Base-by-base conservation (phyloP, 2,888 invertebrate species). In the Drosophila tripunctata region DNA sequence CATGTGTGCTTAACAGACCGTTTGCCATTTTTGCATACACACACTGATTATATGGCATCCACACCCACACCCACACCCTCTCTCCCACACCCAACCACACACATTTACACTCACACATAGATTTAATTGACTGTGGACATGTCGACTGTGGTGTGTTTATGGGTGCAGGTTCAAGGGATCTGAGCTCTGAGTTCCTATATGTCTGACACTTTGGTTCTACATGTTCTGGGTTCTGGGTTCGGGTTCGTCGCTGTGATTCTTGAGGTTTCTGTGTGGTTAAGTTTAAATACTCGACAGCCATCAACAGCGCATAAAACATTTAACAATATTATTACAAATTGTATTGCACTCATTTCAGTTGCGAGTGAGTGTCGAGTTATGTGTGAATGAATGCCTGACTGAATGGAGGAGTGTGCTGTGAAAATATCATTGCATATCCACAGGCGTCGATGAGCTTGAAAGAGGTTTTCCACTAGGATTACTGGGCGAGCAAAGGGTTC, bases 1-100 rank as follows among this genome's bases (percentile, higher is more conserved):
- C 87, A 81, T 81, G 81, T 83, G 85, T 88, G 88, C 70, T 88
- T 84, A 87, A 87, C 87, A 86, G 89, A 86, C 87, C 87, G 84
- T 83, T 81, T 79, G 88, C 81, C 88, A 86, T 88, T 87, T 87
- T 87, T 88, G 79, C 88, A 88, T 88, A 61, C 58, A 75, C 67
- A 66, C 75, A 74, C 77, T 75, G 86, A 85, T 85, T 79, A 85
- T 77, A 77, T 69, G 78, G 44, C 68, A 47, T 67, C 38, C 64
- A 54, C 67, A 61, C 62, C 67, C 48, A 67, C 61, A 55, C 51
- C 40, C 45, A 30, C 43, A 57, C 41, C 48, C 15, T 57, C 47
- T 24, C 61, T 57, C 50, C 47, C 64, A 74, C n/a, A n/a, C n/a
- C n/a, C n/a, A n/a, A n/a, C 36, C 63, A 52, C 67, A 60, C 62